Conservation (phyloP, 2,797 vertebrate genomes). For the Enteromius argenteus region DNA sequence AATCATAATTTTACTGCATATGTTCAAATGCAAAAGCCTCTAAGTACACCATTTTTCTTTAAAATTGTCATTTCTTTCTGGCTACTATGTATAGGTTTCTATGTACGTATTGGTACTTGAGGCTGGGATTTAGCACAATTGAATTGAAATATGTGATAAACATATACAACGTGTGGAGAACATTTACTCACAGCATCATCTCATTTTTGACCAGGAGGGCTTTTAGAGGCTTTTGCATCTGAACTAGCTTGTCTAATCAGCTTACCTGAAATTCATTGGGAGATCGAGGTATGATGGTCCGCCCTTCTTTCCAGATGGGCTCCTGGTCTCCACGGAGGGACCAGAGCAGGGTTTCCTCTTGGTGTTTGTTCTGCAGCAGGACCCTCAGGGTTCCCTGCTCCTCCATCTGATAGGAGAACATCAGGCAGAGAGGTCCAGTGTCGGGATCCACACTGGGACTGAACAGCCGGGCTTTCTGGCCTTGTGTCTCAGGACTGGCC, state of each 20-base stretch:
- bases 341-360: conserved; percentile 90
- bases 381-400: conserved; percentile 86
- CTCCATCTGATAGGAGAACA: conserved; percentile 91
- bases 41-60: too few species aligned
- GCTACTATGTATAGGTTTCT: too few species aligned
- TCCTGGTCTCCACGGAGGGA: conserved; percentile 88
- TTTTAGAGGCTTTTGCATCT: too few species aligned
- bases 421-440: conserved; percentile 88
- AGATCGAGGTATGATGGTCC: conserved; percentile 90
- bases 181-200: too few species aligned
- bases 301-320: conserved; percentile 90
- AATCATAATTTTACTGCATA: neutral
- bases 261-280: conserved; percentile 91
- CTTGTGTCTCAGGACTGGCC: conserved; percentile 82
- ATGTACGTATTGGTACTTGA: too few species aligned
- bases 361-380: conserved; percentile 82
- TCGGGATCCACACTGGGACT: conserved; percentile 86
- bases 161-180: too few species aligned
- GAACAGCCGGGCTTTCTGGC: conserved; percentile 86
- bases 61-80: too few species aligned
- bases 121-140: too few species aligned
- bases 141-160: too few species aligned
- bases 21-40: too few species aligned
- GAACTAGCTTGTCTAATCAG: neutral
- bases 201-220: too few species aligned